Percentiles rank a stretch among this genome's conserved stretches.
Evolutionary conservation across 2,888 invertebrate genomes (phyloP).

Genomic region (Tridacna gigas): DNA sequence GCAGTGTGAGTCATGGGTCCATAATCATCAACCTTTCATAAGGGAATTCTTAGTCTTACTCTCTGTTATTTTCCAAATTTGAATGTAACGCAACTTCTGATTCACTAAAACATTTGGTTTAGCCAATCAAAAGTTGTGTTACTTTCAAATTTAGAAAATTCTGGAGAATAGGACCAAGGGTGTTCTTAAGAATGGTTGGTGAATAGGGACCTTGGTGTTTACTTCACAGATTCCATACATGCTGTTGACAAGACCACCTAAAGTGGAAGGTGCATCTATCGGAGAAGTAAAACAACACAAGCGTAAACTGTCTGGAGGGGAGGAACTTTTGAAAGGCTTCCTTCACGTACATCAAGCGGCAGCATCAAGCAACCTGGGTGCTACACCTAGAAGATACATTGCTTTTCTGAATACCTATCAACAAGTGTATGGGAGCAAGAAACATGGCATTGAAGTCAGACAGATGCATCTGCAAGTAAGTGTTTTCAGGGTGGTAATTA

Average conservation of each 20-base stretch:
- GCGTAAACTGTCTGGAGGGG: conserved; percentile 83
- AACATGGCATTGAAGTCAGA: conserved; percentile 87
- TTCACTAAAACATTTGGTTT: too few species aligned
- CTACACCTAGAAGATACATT: conserved; percentile 87
- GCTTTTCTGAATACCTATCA: conserved; percentile 86
- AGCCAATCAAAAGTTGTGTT: too few species aligned
- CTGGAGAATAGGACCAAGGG: too few species aligned
- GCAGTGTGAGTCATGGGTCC: too few species aligned
- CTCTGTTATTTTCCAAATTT: too few species aligned
- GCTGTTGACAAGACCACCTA: conserved; percentile 82
- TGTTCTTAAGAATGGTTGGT: too few species aligned
- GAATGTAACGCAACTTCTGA: too few species aligned
- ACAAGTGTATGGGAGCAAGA: conserved; percentile 88
- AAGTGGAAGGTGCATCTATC: conserved; percentile 82
- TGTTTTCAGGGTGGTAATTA: not conserved
- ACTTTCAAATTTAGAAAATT: too few species aligned
- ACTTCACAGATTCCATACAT: conserved; percentile 84
- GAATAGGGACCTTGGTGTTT: too few species aligned
- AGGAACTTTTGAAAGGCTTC: conserved; percentile 85
- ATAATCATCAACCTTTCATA: too few species aligned
- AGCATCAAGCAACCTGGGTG: conserved; percentile 63
- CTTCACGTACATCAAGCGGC: conserved; percentile 86
- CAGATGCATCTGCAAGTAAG: conserved; percentile 89
- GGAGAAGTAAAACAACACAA: conserved; percentile 74
- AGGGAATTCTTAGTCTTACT: too few species aligned